phyloP scores from a whole-genome alignment of 2,113 vertebrate genomes.

The Plecotus auritus region DNA sequence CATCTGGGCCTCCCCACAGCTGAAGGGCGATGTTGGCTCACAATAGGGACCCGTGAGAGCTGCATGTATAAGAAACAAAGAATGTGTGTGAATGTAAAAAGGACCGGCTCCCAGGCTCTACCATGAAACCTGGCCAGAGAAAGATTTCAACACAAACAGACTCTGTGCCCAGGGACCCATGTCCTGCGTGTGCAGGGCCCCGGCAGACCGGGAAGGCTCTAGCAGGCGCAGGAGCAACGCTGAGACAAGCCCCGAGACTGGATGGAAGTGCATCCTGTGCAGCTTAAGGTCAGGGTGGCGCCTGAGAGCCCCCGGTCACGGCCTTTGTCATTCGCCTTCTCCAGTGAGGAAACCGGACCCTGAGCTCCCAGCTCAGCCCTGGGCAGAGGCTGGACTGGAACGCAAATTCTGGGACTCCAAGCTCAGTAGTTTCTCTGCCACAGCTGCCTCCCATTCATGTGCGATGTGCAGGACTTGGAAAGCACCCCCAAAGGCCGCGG shows the following conservation, averaged over 20 bases:
- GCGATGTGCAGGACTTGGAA: background rate
- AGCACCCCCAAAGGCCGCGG: background rate
- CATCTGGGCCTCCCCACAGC: background rate
- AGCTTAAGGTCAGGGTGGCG: accelerated
- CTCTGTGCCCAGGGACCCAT: background rate
- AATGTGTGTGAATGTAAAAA: background rate
- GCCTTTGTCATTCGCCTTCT: background rate
- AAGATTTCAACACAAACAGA: constrained; percentile 13
- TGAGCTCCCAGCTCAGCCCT: background rate
- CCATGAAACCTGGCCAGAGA: background rate
- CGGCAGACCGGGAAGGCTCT: background rate
- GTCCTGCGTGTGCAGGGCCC: background rate
- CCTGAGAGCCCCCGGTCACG: background rate
- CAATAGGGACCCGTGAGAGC: background rate
- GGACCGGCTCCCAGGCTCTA: background rate
- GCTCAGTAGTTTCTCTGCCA: background rate
- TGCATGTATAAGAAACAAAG: background rate
- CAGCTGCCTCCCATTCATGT: constrained; percentile 54
- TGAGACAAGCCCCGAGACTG: background rate
- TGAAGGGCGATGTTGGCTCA: background rate
- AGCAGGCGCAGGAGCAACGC: background rate
- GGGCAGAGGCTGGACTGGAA: background rate
- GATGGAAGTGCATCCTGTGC: accelerated
- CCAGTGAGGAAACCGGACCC: background rate
- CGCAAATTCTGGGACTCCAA: constrained; percentile 16